These are phyloP conservation scores for Micropoecilia bifurca DNA, from an alignment of 2,797 vertebrate species.

Conservation along the genomic window DNA sequence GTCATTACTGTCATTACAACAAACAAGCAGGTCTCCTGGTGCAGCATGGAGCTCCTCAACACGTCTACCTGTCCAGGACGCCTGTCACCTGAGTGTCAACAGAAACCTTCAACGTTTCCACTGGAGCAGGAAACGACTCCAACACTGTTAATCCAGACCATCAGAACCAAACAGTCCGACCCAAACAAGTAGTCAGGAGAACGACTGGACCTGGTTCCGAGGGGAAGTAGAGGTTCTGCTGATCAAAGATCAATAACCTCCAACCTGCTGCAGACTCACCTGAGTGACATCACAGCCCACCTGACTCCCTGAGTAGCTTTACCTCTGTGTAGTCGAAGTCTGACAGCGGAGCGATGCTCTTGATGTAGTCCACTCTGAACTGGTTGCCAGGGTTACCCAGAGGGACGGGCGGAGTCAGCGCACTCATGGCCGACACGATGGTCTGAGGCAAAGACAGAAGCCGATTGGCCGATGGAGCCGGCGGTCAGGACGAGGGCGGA, in stretches of 20 bases:
- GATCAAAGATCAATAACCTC: not conserved
- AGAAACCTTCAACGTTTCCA: not conserved
- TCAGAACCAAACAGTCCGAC: not conserved
- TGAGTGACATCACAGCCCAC: constrained; percentile 2
- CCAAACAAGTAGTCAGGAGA: not conserved
- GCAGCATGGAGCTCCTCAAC: constrained; percentile 16
- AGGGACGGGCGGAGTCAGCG: constrained; percentile 93
- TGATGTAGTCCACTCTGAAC: constrained; percentile 94
- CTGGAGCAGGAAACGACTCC: not conserved
- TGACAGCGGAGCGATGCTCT: constrained; percentile 93
- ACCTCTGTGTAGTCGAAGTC: constrained; percentile 98
- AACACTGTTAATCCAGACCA: not conserved
- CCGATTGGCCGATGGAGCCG: not conserved
- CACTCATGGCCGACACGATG: constrained; percentile 94
- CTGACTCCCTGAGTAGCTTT: constrained; percentile 39
- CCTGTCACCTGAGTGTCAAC: not conserved
- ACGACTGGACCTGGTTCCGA: no score
- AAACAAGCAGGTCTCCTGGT: constrained; percentile 60
- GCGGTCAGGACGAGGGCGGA: not conserved
- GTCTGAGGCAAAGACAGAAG: constrained; percentile 81
- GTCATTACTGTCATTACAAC: constrained; percentile 71
- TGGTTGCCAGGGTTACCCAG: constrained; percentile 92
- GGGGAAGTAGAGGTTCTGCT: not conserved
- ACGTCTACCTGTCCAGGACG: constrained; percentile 5
- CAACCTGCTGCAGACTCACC: not conserved